Evolutionary conservation across 2,888 invertebrate species (phyloP).

Genomic region (Pediacus dermestoides): DNA sequence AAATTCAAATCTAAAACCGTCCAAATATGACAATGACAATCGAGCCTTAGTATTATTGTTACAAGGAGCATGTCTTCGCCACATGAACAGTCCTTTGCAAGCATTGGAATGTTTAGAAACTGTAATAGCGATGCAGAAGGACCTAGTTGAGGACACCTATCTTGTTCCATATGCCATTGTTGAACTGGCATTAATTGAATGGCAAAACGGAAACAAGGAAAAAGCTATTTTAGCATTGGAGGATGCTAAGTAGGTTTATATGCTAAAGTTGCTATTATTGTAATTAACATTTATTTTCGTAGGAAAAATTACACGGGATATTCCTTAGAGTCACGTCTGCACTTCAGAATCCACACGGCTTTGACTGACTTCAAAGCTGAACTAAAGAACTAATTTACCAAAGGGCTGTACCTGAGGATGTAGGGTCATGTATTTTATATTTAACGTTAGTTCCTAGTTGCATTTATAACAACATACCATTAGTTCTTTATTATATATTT

Average conservation of each 20-base stretch:
- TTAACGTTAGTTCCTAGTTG: conserved; percentile 8
- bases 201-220: conserved; percentile 63
- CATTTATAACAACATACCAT: conserved; percentile 1
- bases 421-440: too few species aligned
- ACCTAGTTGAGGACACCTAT: conserved; percentile 78
- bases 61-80: conserved; percentile 78
- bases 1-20: conserved; percentile 38
- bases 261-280: background rate
- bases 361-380: conserved; percentile 51
- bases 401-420: too few species aligned
- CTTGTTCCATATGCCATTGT: conserved; percentile 81
- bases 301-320: conserved; percentile 88
- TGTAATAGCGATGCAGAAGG: conserved; percentile 62
- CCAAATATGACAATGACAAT: conserved; percentile 65
- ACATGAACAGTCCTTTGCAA: conserved; percentile 71
- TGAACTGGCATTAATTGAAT: conserved; percentile 79
- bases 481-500: conserved; percentile 10
- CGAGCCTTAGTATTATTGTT: conserved; percentile 70
- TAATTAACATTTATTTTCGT: conserved; percentile 38
- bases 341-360: conserved; percentile 84
- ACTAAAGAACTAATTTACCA: conserved; percentile 29
- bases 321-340: conserved; percentile 81
- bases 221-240: conserved; percentile 70
- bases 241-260: conserved; percentile 70
- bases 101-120: conserved; percentile 71